A percentile compares a stretch with the other conserved stretches of the same genome.
Evolutionary conservation across 1,140 invertebrate genomes (phyloP).

Genomic region (Aporrectodea caliginosa): DNA sequence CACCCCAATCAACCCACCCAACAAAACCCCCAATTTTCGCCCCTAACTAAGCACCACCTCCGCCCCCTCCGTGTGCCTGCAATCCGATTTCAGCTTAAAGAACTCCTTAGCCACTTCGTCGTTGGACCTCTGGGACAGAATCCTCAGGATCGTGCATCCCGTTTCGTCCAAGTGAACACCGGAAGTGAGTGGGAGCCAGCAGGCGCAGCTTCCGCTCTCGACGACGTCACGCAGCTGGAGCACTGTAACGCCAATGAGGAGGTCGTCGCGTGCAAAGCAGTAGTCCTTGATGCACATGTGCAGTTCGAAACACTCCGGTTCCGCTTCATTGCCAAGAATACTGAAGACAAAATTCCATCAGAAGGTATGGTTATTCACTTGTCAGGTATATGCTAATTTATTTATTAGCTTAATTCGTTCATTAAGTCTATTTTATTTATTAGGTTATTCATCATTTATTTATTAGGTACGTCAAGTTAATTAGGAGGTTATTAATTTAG

Average conservation of each 20-base stretch:
- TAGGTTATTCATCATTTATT: not conserved
- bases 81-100: conserved; percentile 97
- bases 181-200: conserved; percentile 89
- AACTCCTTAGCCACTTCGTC: conserved; percentile 99
- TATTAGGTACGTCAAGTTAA: not conserved
- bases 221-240: conserved; percentile 93
- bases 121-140: conserved; percentile 93
- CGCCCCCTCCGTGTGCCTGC: conserved; percentile 58
- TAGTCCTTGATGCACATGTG: conserved; percentile 99
- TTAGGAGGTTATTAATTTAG: not conserved
- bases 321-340: conserved; percentile 95
- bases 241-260: conserved; percentile 93
- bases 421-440: not conserved
- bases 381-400: not conserved
- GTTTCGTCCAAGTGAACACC: conserved; percentile 98
- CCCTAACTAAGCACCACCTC: no score
- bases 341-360: conserved; percentile 59
- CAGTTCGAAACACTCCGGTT: conserved; percentile 90
- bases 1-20: no score
- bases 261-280: conserved; percentile 93
- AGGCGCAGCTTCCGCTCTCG: conserved; percentile 83
- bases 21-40: no score
- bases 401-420: not conserved
- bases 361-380: not conserved
- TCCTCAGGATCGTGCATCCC: conserved; percentile 96